These are phyloP conservation scores for Parauchenoglanis punctatus DNA, from an alignment of 2,797 vertebrate genomes.

Conservation along the genomic window DNA sequence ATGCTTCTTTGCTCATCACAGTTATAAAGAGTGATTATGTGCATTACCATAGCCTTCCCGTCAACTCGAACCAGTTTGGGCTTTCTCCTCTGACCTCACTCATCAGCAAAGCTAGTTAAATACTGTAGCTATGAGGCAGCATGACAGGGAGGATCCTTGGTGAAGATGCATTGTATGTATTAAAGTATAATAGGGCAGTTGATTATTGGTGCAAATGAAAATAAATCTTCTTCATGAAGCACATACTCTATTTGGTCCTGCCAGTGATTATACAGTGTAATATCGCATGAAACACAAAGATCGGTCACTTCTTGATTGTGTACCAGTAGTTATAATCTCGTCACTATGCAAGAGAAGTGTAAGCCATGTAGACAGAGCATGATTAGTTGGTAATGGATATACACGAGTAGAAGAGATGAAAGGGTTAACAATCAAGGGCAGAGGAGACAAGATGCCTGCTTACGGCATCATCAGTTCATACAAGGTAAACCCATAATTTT, in stretches of 20 bases:
- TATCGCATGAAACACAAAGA: not conserved
- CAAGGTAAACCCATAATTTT: slow-evolving; percentile 35
- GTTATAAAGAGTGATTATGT: not conserved
- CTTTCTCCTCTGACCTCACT: not conserved
- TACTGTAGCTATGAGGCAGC: not conserved
- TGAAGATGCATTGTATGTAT: not conserved
- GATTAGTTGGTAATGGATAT: slow-evolving; percentile 35
- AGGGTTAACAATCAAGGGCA: slow-evolving; percentile 35
- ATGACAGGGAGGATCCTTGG: not conserved
- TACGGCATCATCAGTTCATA: slow-evolving; percentile 28
- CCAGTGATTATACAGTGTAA: not conserved
- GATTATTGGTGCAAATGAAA: not conserved
- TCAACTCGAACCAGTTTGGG: not conserved
- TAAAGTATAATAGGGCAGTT: not conserved
- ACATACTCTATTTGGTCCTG: not conserved
- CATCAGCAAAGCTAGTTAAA: not conserved
- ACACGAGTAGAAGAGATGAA: not conserved
- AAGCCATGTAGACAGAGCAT: not conserved
- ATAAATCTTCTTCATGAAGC: not conserved
- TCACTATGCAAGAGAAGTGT: not conserved
- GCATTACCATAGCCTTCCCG: not conserved
- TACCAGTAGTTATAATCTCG: not conserved
- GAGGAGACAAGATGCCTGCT: slow-evolving; percentile 29
- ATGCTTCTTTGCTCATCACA: not conserved
- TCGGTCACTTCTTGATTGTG: not conserved